Conservation (phyloP, 2,113 vertebrate species). For the Pycnonotus jocosus region DNA sequence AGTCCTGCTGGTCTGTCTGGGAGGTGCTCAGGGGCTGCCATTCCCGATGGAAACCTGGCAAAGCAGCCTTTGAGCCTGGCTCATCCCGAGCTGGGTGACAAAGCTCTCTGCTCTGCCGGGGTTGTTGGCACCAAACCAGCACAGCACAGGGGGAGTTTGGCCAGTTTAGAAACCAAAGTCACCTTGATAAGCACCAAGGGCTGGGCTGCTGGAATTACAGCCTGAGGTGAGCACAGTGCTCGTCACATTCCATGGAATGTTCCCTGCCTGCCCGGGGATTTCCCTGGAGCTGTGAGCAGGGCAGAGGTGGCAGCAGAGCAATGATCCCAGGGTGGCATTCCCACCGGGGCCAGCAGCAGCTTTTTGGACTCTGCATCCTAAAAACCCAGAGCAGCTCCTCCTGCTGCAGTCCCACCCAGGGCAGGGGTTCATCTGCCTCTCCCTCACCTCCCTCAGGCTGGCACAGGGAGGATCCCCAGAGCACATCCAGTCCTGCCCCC, state of each 20-base stretch:
- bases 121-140: neutral
- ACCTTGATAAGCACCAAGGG: neutral
- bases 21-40: neutral
- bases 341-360: neutral
- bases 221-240: neutral
- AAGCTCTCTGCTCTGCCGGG: neutral
- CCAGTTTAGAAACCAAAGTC: neutral
- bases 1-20: neutral
- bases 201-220: neutral
- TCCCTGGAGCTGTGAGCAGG: neutral
- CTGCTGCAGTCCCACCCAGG: neutral
- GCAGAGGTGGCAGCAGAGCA: neutral
- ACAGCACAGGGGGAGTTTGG: neutral
- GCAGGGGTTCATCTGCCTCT: neutral
- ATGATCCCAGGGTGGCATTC: neutral
- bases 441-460: neutral
- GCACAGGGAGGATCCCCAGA: rapidly evolving
- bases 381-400: neutral
- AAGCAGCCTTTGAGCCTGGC: neutral
- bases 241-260: neutral
- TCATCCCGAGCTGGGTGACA: neutral
- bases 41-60: neutral
- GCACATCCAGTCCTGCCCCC: neutral
- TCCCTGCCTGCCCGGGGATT: neutral
- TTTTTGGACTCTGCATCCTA: too few relatives aligned